phyloP scores from a whole-genome alignment of 2,888 invertebrate species.

The Thyatira batis region DNA sequence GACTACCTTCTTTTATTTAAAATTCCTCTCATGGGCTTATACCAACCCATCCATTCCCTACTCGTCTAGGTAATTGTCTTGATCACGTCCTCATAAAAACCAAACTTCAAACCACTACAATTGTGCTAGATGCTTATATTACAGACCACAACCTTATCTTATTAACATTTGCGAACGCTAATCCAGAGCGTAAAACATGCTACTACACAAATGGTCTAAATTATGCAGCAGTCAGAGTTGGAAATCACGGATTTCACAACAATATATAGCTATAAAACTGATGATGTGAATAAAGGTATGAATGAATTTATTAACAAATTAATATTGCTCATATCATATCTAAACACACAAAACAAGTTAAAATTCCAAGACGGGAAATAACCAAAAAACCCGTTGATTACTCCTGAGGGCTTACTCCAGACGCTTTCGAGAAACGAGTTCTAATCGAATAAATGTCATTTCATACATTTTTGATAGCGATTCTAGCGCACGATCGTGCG shows the following conservation, averaged over 20 bases:
- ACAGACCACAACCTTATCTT: conserved; percentile 4
- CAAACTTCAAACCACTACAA: background rate
- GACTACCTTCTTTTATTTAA: background rate
- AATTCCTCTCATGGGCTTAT: background rate
- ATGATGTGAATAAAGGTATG: too few relatives aligned
- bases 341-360: background rate
- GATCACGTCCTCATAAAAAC: conserved; percentile 3
- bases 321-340: too few relatives aligned
- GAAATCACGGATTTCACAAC: too few relatives aligned
- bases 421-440: too few relatives aligned
- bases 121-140: conserved; percentile 1
- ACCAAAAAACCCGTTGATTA: conserved; percentile 8
- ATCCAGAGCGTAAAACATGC: background rate
- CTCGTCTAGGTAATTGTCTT: conserved; percentile 1
- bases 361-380: background rate
- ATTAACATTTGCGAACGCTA: background rate
- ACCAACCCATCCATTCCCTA: background rate
- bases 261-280: too few relatives aligned
- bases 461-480: too few relatives aligned
- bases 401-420: too few relatives aligned
- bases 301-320: background rate
- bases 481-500: too few relatives aligned
- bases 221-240: background rate
- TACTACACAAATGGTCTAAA: background rate
- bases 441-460: too few relatives aligned